Percentiles rank a stretch among this genome's conserved stretches.
Evolutionary conservation across 2,888 invertebrate genomes (phyloP).

Genomic region (Helleia helle): DNA sequence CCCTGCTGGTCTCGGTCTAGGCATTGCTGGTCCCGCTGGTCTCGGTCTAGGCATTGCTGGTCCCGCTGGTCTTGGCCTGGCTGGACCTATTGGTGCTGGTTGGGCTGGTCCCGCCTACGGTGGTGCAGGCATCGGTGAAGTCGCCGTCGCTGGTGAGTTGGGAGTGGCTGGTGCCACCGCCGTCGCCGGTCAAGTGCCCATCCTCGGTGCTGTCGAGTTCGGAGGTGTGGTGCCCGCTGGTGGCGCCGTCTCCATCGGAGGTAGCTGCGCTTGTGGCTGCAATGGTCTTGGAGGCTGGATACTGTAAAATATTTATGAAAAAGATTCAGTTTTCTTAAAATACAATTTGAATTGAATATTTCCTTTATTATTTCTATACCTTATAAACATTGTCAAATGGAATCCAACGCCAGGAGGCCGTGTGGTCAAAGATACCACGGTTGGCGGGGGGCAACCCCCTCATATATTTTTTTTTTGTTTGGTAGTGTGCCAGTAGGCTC

Average conservation of each 20-base stretch:
- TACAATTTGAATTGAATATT: too few species aligned
- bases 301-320: not conserved
- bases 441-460: too few species aligned
- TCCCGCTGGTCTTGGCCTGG: too few species aligned
- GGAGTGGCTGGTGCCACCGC: conserved; percentile 15
- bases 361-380: too few species aligned
- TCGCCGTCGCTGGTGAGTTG: conserved; percentile 21
- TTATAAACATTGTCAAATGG: too few species aligned
- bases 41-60: not conserved
- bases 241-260: conserved; percentile 31
- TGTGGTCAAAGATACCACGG: too few species aligned
- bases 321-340: too few species aligned
- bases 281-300: conserved; percentile 6
- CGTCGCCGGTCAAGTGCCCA: conserved; percentile 17
- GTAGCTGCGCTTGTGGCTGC: conserved; percentile 20
- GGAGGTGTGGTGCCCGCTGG: conserved; percentile 31
- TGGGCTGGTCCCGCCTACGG: conserved; percentile 23
- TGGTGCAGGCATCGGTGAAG: conserved; percentile 25
- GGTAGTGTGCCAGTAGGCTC: too few species aligned
- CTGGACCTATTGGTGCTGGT: too few species aligned
- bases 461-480: too few species aligned
- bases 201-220: conserved; percentile 17
- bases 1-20: not conserved
- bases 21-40: conserved; percentile 4
- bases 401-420: too few species aligned